These are phyloP conservation scores for Orthonyx spaldingii DNA, from an alignment of 2,113 vertebrate species.

Conservation along the genomic window DNA sequence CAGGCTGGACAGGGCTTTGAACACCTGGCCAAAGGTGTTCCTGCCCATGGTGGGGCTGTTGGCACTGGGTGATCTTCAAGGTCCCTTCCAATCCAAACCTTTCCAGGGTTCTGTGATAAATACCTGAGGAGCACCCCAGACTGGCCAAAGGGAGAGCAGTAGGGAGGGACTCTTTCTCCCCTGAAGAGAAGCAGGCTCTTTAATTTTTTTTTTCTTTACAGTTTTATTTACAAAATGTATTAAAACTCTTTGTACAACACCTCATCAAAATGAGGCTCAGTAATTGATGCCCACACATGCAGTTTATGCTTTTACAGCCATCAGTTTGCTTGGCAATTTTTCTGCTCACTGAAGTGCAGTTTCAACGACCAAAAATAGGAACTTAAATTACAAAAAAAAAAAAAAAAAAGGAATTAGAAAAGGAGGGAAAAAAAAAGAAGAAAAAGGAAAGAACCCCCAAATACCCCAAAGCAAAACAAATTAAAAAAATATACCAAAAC, in stretches of 20 bases:
- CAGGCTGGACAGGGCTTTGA: background rate
- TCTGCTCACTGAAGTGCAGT: conserved; percentile 85
- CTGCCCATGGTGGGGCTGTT: background rate
- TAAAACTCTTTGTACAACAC: conserved; percentile 98
- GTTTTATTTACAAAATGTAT: conserved; percentile 99
- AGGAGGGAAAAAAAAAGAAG: no score
- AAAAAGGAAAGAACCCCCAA: background rate
- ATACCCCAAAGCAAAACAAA: conserved; percentile 8
- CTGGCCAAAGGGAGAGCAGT: background rate
- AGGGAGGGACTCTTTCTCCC: background rate
- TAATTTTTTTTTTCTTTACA: conserved; percentile 84
- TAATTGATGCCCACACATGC: conserved; percentile 94
- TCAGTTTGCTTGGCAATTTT: conserved; percentile 85
- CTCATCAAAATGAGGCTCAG: conserved; percentile 88
- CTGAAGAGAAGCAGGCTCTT: background rate
- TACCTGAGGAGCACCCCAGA: background rate
- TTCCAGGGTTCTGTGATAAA: background rate
- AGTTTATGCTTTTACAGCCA: conserved; percentile 89
- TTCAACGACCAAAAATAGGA: conserved; percentile 69
- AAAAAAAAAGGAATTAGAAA: background rate
- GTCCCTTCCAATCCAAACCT: background rate
- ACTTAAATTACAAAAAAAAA: conserved; percentile 56
- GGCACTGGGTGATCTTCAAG: background rate
- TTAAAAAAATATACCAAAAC: background rate
- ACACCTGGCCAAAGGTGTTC: background rate